Percentiles rank a stretch among this genome's conserved stretches.
phyloP scores from a whole-genome alignment of 2,888 invertebrate genomes.

The Brenthis hecate region DNA sequence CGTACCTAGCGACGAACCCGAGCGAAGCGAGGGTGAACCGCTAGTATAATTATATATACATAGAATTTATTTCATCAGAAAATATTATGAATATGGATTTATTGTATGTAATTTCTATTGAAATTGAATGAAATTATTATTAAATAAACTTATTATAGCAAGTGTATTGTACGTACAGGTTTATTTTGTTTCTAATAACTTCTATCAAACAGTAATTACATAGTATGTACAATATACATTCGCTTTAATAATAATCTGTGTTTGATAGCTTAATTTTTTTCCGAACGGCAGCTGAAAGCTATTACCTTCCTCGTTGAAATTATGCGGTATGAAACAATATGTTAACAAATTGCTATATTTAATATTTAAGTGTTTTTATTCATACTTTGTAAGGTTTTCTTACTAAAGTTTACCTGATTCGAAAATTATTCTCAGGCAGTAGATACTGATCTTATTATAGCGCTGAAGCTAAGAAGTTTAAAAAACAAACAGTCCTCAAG shows the following conservation, averaged over 20 bases:
- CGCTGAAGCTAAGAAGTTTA: conserved; percentile 1
- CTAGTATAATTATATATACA: background rate
- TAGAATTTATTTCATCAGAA: too few species aligned
- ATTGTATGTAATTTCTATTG: too few species aligned
- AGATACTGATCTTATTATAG: background rate
- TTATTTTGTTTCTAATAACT: background rate
- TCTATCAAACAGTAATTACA: conserved; percentile 7
- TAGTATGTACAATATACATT: background rate
- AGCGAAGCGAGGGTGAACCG: too few species aligned
- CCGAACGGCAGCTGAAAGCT: background rate
- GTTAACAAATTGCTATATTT: background rate
- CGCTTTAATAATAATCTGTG: conserved; percentile 12
- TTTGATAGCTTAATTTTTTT: conserved; percentile 8
- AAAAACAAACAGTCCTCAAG: conserved; percentile 20
- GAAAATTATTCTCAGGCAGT: too few species aligned
- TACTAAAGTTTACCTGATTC: too few species aligned
- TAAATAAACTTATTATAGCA: background rate
- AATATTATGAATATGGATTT: too few species aligned
- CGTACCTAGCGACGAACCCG: too few species aligned
- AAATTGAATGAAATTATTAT: too few species aligned
- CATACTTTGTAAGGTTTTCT: too few species aligned
- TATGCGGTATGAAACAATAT: background rate
- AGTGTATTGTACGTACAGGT: background rate
- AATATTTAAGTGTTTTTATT: too few species aligned
- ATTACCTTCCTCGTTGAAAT: background rate